Evolutionary conservation across 2,797 vertebrate species (phyloP), one percentile per base, ranked within the genome.

Genomic region (Moxostoma hubbsi): DNA sequence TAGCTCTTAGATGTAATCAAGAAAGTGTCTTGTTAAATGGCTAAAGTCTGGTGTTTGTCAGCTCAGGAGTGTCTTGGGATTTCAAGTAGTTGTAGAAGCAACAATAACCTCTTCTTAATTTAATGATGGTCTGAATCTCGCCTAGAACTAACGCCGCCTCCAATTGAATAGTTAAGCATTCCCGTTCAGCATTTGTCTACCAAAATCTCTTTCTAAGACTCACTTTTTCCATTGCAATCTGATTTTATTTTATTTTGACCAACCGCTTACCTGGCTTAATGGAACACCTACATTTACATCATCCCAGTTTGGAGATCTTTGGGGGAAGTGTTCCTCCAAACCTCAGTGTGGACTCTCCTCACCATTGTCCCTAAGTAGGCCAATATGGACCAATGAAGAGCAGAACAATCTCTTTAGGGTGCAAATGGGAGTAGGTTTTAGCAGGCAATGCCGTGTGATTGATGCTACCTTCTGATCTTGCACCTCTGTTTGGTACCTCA

Each of bases 1-100:
- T 8, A 61, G 57, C 63, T 53, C 18, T 63, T 62, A 73, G 53
- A 59, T 59, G 54, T 36, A 59, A 59, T 43, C 46, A 59, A 68
- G 47, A 51, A 55, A 55, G 50, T 24, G 8, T 77, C 54, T 18
- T 59, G 9, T 68, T 45, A 16, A 50, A 9, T n/a, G 6, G 6
- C 15, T 67, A 18, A 15, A 55, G 15, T 10, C 15, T 46, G 7
- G n/a, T n/a, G 18, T 62, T 54, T 75, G 55, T 57, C 15, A 1
- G 53, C 18, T 18, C 18, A 6, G 49, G 18, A 65, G 24, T 7
- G 1, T 16, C 61, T 36, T 53, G 6, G 36, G 8, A 46, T 5
- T 43, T 51, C 7, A 5, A 24, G 16, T 6, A n/a, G 51, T n/a
- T 13, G 5, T 10, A 15, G 4, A 64, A 51, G 18, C 11, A 51